phyloP scores from a whole-genome alignment of 2,113 vertebrate species.

The Ellobius talpinus region DNA sequence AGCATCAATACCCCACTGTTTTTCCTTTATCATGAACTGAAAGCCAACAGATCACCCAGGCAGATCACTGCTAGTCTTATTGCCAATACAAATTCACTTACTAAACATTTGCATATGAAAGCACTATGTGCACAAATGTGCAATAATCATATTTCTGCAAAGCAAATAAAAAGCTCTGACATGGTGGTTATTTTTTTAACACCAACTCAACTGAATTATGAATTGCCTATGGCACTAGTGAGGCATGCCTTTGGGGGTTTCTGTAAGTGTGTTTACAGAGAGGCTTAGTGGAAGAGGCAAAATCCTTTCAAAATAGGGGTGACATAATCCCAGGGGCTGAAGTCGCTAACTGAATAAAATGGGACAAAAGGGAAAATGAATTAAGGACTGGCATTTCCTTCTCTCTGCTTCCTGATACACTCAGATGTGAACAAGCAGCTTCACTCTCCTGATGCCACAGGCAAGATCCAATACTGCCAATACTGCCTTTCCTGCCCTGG shows the following conservation, averaged over 20 bases:
- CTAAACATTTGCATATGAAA: conserved; percentile 4
- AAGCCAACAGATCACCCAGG: neutral
- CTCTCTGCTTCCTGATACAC: neutral
- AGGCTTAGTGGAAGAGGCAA: neutral
- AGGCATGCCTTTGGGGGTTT: neutral
- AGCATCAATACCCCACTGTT: neutral
- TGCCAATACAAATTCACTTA: neutral
- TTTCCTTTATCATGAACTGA: neutral
- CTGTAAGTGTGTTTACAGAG: neutral
- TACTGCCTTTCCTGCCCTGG: neutral
- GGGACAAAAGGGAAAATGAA: neutral
- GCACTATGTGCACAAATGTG: neutral
- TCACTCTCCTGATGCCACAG: neutral
- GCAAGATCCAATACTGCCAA: neutral
- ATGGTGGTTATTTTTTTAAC: neutral
- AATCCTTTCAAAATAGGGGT: neutral
- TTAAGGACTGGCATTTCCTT: neutral
- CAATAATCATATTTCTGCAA: neutral
- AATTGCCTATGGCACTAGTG: neutral
- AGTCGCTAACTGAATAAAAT: neutral
- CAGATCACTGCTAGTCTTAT: neutral
- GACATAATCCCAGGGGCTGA: neutral
- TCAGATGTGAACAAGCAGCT: neutral
- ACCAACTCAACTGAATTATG: neutral
- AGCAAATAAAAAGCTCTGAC: neutral